Conservation (phyloP, 2,113 vertebrate genomes). For the Myrmophylax atrothorax region DNA sequence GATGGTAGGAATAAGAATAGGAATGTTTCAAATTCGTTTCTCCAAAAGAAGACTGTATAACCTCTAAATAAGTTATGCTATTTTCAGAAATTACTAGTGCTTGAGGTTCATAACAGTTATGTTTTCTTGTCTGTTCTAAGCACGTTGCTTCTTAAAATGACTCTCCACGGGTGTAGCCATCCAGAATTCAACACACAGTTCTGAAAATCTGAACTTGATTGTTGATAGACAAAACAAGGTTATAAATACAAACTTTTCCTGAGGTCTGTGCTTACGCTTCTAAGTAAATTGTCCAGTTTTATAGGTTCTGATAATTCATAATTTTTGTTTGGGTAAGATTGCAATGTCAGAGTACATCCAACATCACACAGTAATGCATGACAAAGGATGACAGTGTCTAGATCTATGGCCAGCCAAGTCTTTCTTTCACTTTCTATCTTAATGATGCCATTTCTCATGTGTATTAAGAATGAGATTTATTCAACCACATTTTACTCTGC, state of each 20-base stretch:
- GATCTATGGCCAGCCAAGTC: fast-evolving
- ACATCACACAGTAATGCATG: fast-evolving
- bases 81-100: not conserved
- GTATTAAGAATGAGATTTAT: not conserved
- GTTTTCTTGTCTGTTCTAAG: not conserved
- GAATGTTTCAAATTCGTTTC: not conserved
- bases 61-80: not conserved
- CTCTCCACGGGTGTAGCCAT: not conserved
- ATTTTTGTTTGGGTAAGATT: not conserved
- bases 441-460: fast-evolving
- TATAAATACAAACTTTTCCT: not conserved
- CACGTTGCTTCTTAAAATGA: not conserved
- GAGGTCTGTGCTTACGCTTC: not conserved
- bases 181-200: not conserved
- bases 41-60: not conserved
- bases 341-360: not conserved
- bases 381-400: not conserved
- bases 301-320: not conserved
- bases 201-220: not conserved
- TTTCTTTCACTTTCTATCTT: not conserved
- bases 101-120: not conserved
- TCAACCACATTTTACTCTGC: not conserved
- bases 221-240: not conserved
- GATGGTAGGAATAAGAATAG: not conserved
- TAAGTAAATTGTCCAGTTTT: not conserved